Evolutionary conservation across 2,113 vertebrate genomes (phyloP), one percentile per base, ranked within the genome.

Genomic region (Dipodomys ordii): DNA sequence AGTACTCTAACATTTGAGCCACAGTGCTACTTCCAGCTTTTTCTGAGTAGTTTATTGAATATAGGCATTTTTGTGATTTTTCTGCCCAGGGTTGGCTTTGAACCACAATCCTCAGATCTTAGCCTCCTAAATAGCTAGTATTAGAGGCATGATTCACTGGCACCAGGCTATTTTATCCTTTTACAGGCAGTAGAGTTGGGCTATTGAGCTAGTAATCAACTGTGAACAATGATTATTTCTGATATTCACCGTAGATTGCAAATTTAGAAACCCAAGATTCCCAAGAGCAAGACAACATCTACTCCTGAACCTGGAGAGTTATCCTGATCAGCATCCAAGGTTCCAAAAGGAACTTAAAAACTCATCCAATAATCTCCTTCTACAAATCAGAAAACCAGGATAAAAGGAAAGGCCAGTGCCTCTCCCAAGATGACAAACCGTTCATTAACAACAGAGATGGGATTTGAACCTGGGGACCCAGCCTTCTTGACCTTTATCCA

Each of bases 371-470:
- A 5, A 64, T 69, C 88, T 95, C 78, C 78, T 81, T 95, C 87
- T 65, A 90, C 23, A 95, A 85, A 85, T 86, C 73, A 85, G 85
- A 95, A 53, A 87, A 78, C 22, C n/a, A 25, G 85, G 74, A 94
- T n/a, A 82, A 73, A 28, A 39, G 79, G 22, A 44, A 84, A 95
- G 46, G 74, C 62, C 71, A 76, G 2, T 35, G 76, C 69, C n/a
- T 96, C 65, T 64, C 65, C 80, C 91, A 80, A 93, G 74, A 89
- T 53, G 65, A 91, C 73, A 73, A 27, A 83, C 62, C 74, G 49
- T 82, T 93, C 93, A 92, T 94, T 93, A 95, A 82, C 32, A 95
- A 80, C 85, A 93, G 89, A 94, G 82, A 92, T 32, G 46, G 7
- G 4, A 94, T 80, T 95, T 67, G 88, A 95, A 95, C 83, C 82